A percentile compares a stretch with the other conserved stretches of the same genome.
Conservation (phyloP, 2,797 vertebrate species). For the Syngnathus rostellatus region DNA sequence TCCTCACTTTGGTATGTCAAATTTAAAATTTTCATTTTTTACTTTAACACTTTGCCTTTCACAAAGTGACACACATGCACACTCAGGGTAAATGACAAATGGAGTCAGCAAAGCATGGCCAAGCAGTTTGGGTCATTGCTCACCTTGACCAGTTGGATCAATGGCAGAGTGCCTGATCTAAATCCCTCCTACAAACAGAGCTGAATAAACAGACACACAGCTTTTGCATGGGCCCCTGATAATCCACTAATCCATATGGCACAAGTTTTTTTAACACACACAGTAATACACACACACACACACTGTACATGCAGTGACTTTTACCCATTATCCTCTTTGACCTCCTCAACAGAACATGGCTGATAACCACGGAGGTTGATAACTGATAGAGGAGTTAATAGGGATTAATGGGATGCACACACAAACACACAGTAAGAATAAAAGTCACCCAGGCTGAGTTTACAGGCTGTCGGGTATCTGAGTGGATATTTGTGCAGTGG, state of each 20-base stretch:
- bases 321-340: slow-evolving; percentile 55
- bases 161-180: slow-evolving; percentile 65
- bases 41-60: slow-evolving; percentile 13
- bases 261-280: slow-evolving; percentile 44
- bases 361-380: slow-evolving; percentile 54
- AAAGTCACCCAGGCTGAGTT: slow-evolving; percentile 31
- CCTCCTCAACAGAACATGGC: slow-evolving; percentile 50
- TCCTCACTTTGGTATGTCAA: no score
- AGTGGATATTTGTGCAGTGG: slow-evolving; percentile 33
- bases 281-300: slow-evolving; percentile 19
- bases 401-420: slow-evolving; percentile 58
- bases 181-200: slow-evolving; percentile 75
- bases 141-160: slow-evolving; percentile 70
- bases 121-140: slow-evolving; percentile 62
- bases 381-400: slow-evolving; percentile 61
- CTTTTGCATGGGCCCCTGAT: slow-evolving; percentile 64
- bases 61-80: slow-evolving; percentile 5
- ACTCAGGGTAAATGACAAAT: slow-evolving; percentile 2
- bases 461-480: slow-evolving; percentile 33
- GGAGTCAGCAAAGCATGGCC: slow-evolving; percentile 50
- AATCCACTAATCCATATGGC: slow-evolving; percentile 73
- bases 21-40: background rate
- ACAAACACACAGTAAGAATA: slow-evolving; percentile 21
- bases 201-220: slow-evolving; percentile 71
- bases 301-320: slow-evolving; percentile 31